Conservation (phyloP, 2,888 invertebrate genomes). For the Athalia cordata region DNA sequence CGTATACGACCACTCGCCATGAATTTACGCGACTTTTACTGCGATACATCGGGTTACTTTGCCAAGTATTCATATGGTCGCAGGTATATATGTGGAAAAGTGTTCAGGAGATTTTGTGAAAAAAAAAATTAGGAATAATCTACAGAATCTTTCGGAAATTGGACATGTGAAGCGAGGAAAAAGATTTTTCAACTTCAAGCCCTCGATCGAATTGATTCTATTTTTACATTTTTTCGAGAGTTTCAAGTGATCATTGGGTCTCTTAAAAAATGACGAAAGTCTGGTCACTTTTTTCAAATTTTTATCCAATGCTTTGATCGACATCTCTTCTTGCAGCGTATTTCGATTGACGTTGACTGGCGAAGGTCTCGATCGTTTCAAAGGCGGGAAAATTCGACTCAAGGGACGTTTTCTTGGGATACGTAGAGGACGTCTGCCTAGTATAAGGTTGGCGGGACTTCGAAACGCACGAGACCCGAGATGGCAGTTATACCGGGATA, state of each 20-base stretch:
- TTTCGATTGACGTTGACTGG: conserved; percentile 13
- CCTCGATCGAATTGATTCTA: too few species aligned
- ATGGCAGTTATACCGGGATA: conserved; percentile 22
- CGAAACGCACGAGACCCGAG: background rate
- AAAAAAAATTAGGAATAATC: too few species aligned
- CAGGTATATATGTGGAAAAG: too few species aligned
- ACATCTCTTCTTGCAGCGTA: conserved; percentile 16
- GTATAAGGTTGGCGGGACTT: background rate
- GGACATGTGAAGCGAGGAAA: too few species aligned
- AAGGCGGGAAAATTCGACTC: conserved; percentile 34
- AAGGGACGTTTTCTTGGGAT: conserved; percentile 13
- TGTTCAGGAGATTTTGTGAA: too few species aligned
- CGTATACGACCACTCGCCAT: background rate
- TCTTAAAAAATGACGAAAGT: background rate
- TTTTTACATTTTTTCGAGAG: too few species aligned
- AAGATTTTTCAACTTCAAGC: too few species aligned
- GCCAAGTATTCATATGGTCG: too few species aligned
- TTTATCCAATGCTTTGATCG: background rate
- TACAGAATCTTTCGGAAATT: too few species aligned
- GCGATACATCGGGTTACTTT: too few species aligned
- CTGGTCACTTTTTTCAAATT: background rate
- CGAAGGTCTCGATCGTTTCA: conserved; percentile 16
- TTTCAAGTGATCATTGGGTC: too few species aligned
- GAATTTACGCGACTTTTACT: background rate
- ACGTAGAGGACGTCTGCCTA: background rate